Percentiles rank a stretch among this genome's conserved stretches.
phyloP scores from a whole-genome alignment of 2,888 invertebrate genomes.

The Temnothorax unifasciatus region DNA sequence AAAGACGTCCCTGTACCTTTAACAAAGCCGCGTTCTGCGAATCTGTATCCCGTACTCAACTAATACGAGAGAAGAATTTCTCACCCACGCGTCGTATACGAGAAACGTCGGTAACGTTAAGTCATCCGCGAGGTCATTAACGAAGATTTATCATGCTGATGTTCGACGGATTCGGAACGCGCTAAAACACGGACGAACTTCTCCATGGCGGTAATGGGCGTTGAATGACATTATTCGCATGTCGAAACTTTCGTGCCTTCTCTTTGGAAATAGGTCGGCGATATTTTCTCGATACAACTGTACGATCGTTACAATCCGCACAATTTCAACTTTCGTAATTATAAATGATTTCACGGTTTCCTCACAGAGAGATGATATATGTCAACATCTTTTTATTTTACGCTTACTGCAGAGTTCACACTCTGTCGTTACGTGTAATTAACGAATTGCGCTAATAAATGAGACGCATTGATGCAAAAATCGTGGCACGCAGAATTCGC shows the following conservation, averaged over 20 bases:
- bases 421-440: background rate
- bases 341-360: background rate
- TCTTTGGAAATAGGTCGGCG: conserved; percentile 18
- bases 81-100: conserved; percentile 46
- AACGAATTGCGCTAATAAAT: background rate
- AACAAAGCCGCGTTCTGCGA: conserved; percentile 61
- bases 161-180: conserved; percentile 51
- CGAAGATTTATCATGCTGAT: conserved; percentile 52
- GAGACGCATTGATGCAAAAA: conserved; percentile 8
- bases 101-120: conserved; percentile 49
- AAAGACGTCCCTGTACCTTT: conserved; percentile 55
- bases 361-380: background rate
- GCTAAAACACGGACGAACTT: conserved; percentile 43
- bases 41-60: conserved; percentile 46
- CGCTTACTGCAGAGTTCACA: background rate
- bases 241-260: conserved; percentile 16
- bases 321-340: background rate
- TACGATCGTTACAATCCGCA: too few relatives aligned
- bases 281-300: background rate
- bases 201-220: conserved; percentile 33
- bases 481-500: background rate
- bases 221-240: conserved; percentile 44
- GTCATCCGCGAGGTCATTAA: conserved; percentile 53
- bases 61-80: conserved; percentile 17
- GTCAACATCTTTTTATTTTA: background rate